Evolutionary conservation across 2,888 invertebrate species (phyloP).

Genomic region (Argyra leucocephala): DNA sequence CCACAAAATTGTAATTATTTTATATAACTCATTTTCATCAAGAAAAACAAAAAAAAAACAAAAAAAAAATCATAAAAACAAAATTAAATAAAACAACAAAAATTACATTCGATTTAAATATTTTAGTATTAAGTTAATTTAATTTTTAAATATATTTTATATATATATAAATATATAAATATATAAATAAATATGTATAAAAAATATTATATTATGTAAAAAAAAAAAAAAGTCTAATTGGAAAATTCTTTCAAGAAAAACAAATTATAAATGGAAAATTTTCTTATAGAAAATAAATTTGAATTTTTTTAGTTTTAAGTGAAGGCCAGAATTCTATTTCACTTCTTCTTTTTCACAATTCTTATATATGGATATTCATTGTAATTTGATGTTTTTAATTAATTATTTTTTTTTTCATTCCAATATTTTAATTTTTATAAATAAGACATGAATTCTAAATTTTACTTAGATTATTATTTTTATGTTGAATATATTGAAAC

Average conservation of each 20-base stretch:
- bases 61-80: not conserved
- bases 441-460: too few species aligned
- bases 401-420: not conserved
- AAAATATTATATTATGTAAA: not conserved
- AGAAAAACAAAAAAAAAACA: not conserved
- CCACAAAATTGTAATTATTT: too few species aligned
- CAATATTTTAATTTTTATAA: too few species aligned
- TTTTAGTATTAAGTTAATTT: not conserved
- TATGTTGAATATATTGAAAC: too few species aligned
- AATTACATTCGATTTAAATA: not conserved
- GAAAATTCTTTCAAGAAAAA: too few species aligned
- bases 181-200: not conserved
- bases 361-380: too few species aligned
- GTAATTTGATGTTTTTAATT: too few species aligned
- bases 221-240: not conserved
- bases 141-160: not conserved
- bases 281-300: conserved; percentile 1
- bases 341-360: not conserved
- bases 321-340: not conserved
- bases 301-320: not conserved
- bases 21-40: not conserved
- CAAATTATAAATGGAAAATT: not conserved
- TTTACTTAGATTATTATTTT: too few species aligned
- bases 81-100: not conserved
- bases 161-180: not conserved